Evolutionary conservation across 2,797 vertebrate genomes (phyloP).

Genomic region (Columba guinea): DNA sequence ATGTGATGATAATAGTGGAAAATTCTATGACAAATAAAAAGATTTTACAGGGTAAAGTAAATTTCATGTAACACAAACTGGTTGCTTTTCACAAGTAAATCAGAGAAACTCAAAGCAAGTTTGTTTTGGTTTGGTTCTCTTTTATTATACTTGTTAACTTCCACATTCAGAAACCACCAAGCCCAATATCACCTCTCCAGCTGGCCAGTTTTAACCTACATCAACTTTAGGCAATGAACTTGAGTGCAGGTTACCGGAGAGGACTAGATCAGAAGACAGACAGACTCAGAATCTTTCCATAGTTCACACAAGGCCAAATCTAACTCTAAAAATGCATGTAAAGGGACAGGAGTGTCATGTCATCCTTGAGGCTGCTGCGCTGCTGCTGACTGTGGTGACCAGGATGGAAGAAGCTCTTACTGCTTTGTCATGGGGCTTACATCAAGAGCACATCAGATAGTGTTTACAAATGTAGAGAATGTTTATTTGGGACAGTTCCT

Average conservation of each 20-base stretch:
- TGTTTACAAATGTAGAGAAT: not conserved
- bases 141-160: not conserved
- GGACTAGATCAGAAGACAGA: not conserved
- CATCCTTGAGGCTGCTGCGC: not conserved
- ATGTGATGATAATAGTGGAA: not conserved
- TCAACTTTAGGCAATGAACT: not conserved
- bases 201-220: not conserved
- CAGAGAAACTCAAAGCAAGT: not conserved
- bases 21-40: not conserved
- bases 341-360: not conserved
- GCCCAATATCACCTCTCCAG: not conserved
- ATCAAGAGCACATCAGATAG: not conserved
- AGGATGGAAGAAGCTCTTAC: not conserved
- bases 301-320: not conserved
- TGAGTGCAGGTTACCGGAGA: not conserved
- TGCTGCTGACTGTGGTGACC: not conserved
- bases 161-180: not conserved
- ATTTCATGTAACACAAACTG: not conserved
- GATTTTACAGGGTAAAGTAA: not conserved
- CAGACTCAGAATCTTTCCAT: not conserved
- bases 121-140: not conserved
- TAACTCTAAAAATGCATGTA: not conserved
- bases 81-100: not conserved
- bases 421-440: not conserved
- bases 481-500: not conserved